Conservation (phyloP, 2,888 invertebrate species). For the Leucozona laternaria region DNA sequence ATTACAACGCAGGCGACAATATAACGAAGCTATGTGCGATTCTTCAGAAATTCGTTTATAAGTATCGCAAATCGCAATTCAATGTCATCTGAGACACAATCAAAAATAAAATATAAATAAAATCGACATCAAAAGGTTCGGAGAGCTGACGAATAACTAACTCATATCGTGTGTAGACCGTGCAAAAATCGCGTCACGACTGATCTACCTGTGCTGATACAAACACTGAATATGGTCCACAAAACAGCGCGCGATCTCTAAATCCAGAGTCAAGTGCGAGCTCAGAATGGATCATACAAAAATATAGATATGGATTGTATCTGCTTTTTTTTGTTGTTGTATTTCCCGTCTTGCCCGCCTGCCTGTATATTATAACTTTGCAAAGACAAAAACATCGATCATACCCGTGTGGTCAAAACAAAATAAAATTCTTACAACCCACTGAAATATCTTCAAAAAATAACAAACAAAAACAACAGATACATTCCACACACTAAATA, state of each 20-base stretch:
- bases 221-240: constrained; percentile 73
- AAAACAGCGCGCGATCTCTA: constrained; percentile 46
- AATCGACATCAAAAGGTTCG: constrained; percentile 9
- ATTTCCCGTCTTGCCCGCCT: constrained; percentile 10
- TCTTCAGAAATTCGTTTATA: constrained; percentile 33
- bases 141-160: constrained; percentile 28
- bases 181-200: constrained; percentile 83
- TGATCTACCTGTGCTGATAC: constrained; percentile 81
- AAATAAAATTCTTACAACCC: constrained; percentile 46
- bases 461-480: constrained; percentile 46
- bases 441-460: constrained; percentile 29
- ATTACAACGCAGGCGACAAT: constrained; percentile 15
- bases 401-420: constrained; percentile 45
- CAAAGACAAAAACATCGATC: constrained; percentile 72
- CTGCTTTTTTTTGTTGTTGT: constrained; percentile 28
- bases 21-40: constrained; percentile 19
- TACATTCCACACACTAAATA: constrained; percentile 62
- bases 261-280: constrained; percentile 66
- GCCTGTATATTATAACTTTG: constrained; percentile 44
- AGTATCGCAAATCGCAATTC: constrained; percentile 17
- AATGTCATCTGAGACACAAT: constrained; percentile 41
- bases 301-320: constrained; percentile 51
- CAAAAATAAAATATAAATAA: constrained; percentile 5
- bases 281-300: constrained; percentile 60
- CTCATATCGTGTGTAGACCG: constrained; percentile 78